Conservation (phyloP, 2,113 vertebrate species). For the Malaclemys terrapin region DNA sequence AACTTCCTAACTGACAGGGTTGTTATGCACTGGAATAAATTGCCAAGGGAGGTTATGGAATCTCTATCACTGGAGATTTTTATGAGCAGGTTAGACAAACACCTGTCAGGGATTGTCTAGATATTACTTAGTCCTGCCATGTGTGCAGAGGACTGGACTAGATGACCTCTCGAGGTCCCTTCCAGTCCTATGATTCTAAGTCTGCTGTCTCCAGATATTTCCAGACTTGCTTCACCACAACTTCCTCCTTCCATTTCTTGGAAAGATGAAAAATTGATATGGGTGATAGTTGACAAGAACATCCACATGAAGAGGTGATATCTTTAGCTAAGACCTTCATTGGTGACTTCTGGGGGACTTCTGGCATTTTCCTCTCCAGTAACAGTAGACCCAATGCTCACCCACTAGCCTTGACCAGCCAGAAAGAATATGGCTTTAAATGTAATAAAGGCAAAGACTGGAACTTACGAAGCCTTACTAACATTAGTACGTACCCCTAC, state of each 20-base stretch:
- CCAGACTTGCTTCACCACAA: background rate
- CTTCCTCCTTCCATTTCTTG: background rate
- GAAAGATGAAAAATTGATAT: background rate
- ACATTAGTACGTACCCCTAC: background rate
- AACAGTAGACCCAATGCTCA: accelerated
- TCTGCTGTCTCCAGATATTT: background rate
- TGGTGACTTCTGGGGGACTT: background rate
- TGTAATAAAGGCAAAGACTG: background rate
- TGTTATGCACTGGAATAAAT: no score
- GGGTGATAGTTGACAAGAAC: background rate
- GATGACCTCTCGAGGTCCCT: no score
- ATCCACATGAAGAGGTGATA: background rate
- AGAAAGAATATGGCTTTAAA: background rate
- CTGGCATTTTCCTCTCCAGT: background rate
- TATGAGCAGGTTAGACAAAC: no score
- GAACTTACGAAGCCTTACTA: background rate
- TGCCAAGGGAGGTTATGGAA: no score
- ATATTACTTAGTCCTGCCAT: no score
- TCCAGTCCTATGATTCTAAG: no score
- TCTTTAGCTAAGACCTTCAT: background rate
- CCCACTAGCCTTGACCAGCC: background rate
- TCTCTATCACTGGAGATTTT: no score
- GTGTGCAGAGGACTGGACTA: no score
- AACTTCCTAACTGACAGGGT: no score
- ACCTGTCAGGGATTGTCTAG: no score